Percentiles rank a stretch among this genome's conserved stretches.
phyloP scores from a whole-genome alignment of 2,888 invertebrate genomes.

The Lasioglossum marginatum region DNA sequence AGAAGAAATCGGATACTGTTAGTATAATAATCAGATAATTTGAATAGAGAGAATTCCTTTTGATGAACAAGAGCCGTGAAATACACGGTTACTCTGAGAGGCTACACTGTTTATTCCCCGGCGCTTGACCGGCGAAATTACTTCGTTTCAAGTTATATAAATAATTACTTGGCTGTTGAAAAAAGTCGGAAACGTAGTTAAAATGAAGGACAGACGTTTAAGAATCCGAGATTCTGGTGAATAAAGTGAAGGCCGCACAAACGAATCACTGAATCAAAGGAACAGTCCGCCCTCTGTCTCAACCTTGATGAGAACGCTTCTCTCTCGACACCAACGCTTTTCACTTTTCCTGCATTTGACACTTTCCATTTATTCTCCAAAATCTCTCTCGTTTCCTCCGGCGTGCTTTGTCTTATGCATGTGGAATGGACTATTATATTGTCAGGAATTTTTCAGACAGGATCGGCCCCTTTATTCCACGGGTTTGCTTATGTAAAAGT shows the following conservation, averaged over 20 bases:
- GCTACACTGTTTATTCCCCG: not conserved
- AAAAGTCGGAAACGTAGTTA: not conserved
- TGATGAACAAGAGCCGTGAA: not conserved
- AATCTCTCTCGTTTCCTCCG: constrained; percentile 36
- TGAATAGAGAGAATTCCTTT: not conserved
- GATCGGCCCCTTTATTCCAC: not conserved
- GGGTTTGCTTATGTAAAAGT: not conserved
- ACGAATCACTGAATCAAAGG: constrained; percentile 47
- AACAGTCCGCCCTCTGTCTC: constrained; percentile 44
- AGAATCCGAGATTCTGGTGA: not conserved
- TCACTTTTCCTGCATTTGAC: constrained; percentile 45
- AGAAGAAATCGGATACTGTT: not conserved
- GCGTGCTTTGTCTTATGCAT: constrained; percentile 13
- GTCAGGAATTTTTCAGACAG: constrained; percentile 18
- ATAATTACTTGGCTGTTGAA: not conserved
- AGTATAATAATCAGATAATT: not conserved
- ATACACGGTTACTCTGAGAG: not conserved
- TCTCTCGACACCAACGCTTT: constrained; percentile 36
- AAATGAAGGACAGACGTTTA: not conserved
- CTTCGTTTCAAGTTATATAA: not conserved
- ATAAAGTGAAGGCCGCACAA: constrained; percentile 32
- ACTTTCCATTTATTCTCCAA: constrained; percentile 53
- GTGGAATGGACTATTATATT: constrained; percentile 17
- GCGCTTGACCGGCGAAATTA: not conserved
- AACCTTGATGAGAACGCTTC: constrained; percentile 51